Conservation (phyloP, 2,797 vertebrate genomes). For the Knipowitschia caucasica region DNA sequence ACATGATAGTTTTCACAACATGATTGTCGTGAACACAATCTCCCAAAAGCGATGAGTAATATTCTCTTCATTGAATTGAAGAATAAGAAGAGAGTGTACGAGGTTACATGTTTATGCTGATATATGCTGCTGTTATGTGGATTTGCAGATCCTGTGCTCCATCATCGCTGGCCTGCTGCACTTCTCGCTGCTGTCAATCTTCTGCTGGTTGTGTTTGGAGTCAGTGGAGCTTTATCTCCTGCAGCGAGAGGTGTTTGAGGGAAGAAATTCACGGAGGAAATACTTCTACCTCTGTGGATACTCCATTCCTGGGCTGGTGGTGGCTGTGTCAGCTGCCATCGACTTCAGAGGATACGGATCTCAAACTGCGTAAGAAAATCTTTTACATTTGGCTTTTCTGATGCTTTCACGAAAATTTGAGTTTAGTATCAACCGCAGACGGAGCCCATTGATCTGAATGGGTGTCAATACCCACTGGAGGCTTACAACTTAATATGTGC, state of each 20-base stretch:
- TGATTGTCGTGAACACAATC: too few relatives aligned
- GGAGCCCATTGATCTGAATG: too few relatives aligned
- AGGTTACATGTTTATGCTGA: neutral
- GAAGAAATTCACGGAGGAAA: conserved; percentile 85
- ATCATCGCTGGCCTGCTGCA: conserved; percentile 88
- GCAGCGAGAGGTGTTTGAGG: conserved; percentile 89
- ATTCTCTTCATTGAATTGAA: too few relatives aligned
- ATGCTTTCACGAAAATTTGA: too few relatives aligned
- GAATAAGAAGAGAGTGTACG: too few relatives aligned
- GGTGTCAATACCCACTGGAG: too few relatives aligned
- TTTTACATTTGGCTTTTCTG: neutral
- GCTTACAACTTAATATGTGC: too few relatives aligned
- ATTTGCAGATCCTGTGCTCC: conserved; percentile 82
- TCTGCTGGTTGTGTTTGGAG: conserved; percentile 92
- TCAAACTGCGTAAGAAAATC: conserved; percentile 66
- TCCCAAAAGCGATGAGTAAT: too few relatives aligned
- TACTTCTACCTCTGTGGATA: conserved; percentile 91
- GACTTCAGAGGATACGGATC: conserved; percentile 89
- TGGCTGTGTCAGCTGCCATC: conserved; percentile 87
- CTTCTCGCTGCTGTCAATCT: conserved; percentile 90
- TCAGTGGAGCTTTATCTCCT: conserved; percentile 89
- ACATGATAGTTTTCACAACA: too few relatives aligned
- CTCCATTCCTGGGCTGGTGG: conserved; percentile 86
- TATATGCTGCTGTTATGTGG: too few relatives aligned
- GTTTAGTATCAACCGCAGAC: neutral